These are phyloP conservation scores for Marmota flaviventris DNA, from an alignment of 2,113 vertebrate genomes.

Conservation along the genomic window DNA sequence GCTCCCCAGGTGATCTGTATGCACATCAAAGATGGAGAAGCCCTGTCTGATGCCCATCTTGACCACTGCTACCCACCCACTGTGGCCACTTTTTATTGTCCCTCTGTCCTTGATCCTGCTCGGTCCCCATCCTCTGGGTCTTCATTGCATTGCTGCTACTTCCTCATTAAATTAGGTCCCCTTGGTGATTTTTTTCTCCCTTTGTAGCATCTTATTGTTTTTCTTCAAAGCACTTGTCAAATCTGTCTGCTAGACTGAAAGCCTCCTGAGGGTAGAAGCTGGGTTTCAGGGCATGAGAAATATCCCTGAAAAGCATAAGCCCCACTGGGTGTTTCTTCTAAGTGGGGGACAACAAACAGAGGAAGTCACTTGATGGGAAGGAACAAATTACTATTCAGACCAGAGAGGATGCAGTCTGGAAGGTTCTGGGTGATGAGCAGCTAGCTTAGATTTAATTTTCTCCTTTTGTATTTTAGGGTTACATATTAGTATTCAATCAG, in stretches of 20 bases:
- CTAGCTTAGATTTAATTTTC: background rate
- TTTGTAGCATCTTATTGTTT: background rate
- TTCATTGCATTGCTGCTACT: background rate
- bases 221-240: background rate
- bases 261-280: background rate
- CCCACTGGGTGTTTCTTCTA: background rate
- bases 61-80: background rate
- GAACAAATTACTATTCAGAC: background rate
- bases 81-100: background rate
- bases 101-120: background rate
- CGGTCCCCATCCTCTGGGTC: background rate
- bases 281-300: background rate
- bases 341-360: background rate
- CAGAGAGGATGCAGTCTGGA: background rate
- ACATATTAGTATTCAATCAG: constrained; percentile 60
- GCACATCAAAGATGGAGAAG: background rate
- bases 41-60: background rate
- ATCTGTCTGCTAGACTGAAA: background rate
- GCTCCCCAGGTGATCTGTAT: background rate
- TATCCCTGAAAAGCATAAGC: background rate
- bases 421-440: background rate
- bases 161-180: background rate
- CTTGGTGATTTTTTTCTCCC: background rate
- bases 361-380: background rate
- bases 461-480: constrained; percentile 27